Conservation (phyloP, 2,113 vertebrate species). For the Otocyon megalotis region DNA sequence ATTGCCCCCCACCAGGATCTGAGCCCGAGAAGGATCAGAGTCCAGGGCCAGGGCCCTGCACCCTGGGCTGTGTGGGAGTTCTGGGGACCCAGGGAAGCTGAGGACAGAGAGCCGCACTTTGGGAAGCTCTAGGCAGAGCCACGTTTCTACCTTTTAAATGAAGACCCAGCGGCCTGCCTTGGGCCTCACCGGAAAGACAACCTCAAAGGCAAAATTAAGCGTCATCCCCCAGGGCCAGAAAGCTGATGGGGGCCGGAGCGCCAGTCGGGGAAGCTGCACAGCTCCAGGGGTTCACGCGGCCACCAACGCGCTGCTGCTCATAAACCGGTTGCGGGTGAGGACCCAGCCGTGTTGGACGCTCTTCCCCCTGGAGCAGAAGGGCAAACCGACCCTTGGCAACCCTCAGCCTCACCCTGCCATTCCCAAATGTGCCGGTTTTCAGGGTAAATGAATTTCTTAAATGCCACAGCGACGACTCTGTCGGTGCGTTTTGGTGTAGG, state of each 20-base stretch:
- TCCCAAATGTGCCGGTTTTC: background rate
- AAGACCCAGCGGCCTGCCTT: background rate
- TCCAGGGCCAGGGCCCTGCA: no score
- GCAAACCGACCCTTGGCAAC: constrained; percentile 1
- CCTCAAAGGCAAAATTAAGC: background rate
- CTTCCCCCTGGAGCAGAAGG: background rate
- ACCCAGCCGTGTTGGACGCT: background rate
- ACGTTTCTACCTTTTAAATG: background rate
- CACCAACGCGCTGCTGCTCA: background rate
- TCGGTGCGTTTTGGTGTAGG: constrained; percentile 41
- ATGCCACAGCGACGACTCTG: background rate
- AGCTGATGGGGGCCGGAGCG: accelerated
- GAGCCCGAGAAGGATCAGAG: background rate
- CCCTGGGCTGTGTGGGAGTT: background rate
- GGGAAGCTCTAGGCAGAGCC: background rate
- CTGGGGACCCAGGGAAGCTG: background rate
- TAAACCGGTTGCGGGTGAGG: background rate
- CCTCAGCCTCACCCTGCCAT: background rate
- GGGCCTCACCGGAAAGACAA: background rate
- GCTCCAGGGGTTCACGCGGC: no score
- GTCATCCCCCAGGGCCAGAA: accelerated
- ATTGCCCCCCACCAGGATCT: accelerated
- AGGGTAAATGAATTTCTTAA: background rate
- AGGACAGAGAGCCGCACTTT: accelerated
- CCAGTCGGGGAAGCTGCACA: background rate